A percentile compares a stretch with the other conserved stretches of the same genome.
Evolutionary conservation across 2,113 vertebrate genomes (phyloP).

Genomic region (Eudyptes chrysolophus): DNA sequence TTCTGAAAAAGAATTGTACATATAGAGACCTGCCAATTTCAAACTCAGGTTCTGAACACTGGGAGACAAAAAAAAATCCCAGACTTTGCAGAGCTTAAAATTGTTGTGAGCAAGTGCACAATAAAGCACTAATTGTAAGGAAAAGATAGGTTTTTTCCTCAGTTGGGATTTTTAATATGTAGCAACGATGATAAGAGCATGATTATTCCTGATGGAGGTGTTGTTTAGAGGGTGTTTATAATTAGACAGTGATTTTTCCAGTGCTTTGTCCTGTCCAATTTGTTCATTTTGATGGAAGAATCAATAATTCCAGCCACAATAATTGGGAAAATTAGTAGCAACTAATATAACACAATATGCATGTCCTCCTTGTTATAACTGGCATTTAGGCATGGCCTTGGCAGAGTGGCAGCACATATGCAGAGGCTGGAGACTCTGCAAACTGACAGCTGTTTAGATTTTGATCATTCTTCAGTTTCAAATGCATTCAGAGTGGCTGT

Average conservation of each 20-base stretch:
- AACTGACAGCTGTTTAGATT: slow-evolving; percentile 41
- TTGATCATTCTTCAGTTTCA: slow-evolving; percentile 24
- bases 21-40: background rate
- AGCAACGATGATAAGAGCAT: background rate
- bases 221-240: slow-evolving; percentile 20
- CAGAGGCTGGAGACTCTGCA: background rate
- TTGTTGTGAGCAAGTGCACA: background rate
- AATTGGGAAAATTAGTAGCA: slow-evolving; percentile 47
- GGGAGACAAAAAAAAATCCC: background rate
- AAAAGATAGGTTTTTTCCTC: background rate
- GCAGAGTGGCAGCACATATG: background rate
- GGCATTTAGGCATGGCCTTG: background rate
- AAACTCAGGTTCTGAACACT: background rate
- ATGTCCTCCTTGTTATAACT: background rate
- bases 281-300: slow-evolving; percentile 51
- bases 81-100: background rate
- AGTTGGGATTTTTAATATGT: background rate
- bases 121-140: background rate
- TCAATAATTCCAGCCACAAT: slow-evolving; percentile 41
- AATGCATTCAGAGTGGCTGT: slow-evolving; percentile 2
- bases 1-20: background rate
- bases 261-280: slow-evolving; percentile 43
- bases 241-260: slow-evolving; percentile 29
- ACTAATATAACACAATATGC: slow-evolving; percentile 42
- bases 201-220: background rate